Evolutionary conservation across 2,113 vertebrate genomes (phyloP).

Genomic region (Hiodon tergisus): DNA sequence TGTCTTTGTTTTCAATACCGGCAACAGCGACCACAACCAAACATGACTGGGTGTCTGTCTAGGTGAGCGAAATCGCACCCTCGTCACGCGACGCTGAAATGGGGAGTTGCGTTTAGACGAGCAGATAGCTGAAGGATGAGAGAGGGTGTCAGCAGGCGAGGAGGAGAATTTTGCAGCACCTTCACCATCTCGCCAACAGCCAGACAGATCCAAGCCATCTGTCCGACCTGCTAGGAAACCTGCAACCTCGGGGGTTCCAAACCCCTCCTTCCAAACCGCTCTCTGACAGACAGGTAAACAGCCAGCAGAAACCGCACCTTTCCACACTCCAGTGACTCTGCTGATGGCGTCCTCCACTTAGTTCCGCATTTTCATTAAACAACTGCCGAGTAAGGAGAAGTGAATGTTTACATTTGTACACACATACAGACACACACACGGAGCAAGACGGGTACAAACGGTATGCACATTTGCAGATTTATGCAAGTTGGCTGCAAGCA

Average conservation of each 20-base stretch:
- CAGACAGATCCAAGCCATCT: not conserved
- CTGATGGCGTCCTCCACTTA: conserved; percentile 11
- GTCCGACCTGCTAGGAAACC: no score
- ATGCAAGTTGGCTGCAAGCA: no score
- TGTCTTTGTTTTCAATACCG: no score
- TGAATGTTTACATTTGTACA: conserved; percentile 5
- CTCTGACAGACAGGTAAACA: conserved; percentile 7
- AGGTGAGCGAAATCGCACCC: no score
- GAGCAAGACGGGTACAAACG: not conserved
- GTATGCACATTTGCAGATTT: not conserved
- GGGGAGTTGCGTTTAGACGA: no score
- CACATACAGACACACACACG: not conserved
- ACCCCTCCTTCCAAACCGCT: not conserved
- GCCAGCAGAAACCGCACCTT: not conserved
- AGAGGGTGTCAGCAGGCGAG: no score
- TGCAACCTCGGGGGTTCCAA: not conserved
- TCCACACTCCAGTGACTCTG: conserved; percentile 8
- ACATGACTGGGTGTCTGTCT: no score
- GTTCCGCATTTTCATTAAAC: conserved; percentile 19
- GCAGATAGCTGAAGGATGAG: no score
- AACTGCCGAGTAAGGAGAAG: conserved; percentile 20
- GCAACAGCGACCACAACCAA: no score
- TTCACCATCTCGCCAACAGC: not conserved
- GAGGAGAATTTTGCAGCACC: no score
- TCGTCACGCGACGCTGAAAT: no score